A percentile compares a stretch with the other conserved stretches of the same genome.
phyloP scores from a whole-genome alignment of 2,888 invertebrate genomes.

The Acanthosoma haemorrhoidale region DNA sequence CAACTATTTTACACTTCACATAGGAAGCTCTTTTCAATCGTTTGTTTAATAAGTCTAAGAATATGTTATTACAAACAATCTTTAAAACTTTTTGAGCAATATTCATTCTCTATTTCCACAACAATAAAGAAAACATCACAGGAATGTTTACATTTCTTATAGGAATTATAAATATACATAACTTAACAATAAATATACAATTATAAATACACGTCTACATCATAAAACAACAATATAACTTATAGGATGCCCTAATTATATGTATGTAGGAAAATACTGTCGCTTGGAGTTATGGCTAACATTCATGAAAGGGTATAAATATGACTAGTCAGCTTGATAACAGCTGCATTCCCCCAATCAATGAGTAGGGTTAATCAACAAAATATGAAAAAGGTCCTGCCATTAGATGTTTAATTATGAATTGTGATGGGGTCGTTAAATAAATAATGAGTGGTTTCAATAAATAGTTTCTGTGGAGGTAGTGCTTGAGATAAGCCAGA shows the following conservation, averaged over 20 bases:
- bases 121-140: conserved; percentile 10
- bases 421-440: background rate
- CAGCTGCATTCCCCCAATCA: conserved; percentile 20
- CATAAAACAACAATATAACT: background rate
- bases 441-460: conserved; percentile 4
- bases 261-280: background rate
- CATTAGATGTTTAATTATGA: background rate
- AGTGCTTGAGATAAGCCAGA: conserved; percentile 3
- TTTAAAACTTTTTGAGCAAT: no score
- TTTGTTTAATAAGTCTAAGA: no score
- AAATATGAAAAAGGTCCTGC: background rate
- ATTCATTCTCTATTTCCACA: background rate
- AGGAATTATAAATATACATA: background rate
- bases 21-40: no score
- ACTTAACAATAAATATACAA: background rate
- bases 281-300: background rate
- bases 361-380: background rate
- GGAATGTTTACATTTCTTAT: background rate
- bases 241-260: background rate
- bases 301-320: conserved; percentile 20
- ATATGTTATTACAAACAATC: no score
- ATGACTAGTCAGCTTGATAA: conserved; percentile 29
- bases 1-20: no score
- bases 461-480: background rate
- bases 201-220: background rate